Percentiles rank a stretch among this genome's conserved stretches.
These are phyloP conservation scores for Cranoglanis bouderius DNA, from an alignment of 2,113 vertebrate genomes.

Conservation along the genomic window DNA sequence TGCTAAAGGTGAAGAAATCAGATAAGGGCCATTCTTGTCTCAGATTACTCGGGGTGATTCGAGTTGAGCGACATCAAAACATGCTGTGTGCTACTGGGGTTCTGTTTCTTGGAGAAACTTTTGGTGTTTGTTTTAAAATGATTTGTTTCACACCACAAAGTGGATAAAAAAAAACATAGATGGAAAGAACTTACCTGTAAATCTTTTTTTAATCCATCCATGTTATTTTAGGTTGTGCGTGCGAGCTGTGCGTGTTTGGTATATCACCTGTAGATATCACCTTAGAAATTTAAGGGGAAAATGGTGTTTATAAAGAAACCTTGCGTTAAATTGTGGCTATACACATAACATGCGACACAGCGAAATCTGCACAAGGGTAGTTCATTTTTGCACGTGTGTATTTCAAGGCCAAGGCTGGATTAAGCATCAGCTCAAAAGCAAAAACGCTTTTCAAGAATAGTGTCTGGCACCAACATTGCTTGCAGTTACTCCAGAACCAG, in stretches of 20 bases:
- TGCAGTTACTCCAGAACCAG: not conserved
- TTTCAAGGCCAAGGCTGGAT: not conserved
- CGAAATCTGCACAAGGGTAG: not conserved
- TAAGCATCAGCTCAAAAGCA: not conserved
- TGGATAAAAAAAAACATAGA: constrained; percentile 11
- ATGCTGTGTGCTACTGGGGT: constrained; percentile 7
- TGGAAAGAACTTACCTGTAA: not conserved
- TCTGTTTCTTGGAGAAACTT: constrained; percentile 16
- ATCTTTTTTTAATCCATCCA: not conserved
- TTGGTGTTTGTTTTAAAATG: not conserved
- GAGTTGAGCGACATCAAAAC: not conserved
- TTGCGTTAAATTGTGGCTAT: not conserved
- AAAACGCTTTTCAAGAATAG: not conserved
- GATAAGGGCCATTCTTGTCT: constrained; percentile 18
- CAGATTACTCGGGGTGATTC: not conserved
- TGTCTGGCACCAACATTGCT: not conserved
- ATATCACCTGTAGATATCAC: not conserved
- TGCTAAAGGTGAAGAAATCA: constrained; percentile 33
- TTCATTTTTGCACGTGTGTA: not conserved
- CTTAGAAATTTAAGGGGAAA: too few species aligned
- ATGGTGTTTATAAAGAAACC: not conserved
- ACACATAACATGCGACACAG: not conserved
- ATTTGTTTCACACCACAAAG: constrained; percentile 22
- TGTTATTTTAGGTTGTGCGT: not conserved
- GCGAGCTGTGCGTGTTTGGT: not conserved